Conservation (phyloP, 2,797 vertebrate species). For the Botia almorhae region DNA sequence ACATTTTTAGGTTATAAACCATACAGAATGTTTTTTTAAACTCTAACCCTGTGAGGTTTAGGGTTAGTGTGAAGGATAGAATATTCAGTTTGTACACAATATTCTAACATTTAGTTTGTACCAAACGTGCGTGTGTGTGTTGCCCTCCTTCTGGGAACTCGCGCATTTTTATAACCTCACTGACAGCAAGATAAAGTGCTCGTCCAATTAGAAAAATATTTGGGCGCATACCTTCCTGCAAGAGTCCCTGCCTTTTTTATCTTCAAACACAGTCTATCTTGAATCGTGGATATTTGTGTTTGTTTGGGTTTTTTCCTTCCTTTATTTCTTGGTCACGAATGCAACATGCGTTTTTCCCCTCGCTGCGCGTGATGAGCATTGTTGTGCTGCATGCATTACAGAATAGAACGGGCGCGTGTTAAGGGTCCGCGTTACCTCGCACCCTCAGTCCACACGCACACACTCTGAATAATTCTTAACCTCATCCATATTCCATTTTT, state of each 20-base stretch:
- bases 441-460: background rate
- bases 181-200: conserved; percentile 87
- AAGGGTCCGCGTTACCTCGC: background rate
- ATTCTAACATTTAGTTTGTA: no score
- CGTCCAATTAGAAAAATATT: conserved; percentile 88
- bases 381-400: background rate
- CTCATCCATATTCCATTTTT: conserved; percentile 65
- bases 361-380: background rate
- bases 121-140: no score
- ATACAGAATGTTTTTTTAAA: no score
- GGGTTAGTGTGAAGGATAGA: no score
- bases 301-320: conserved; percentile 63
- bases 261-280: conserved; percentile 74
- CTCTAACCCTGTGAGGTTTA: no score
- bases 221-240: conserved; percentile 78
- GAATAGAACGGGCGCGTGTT: background rate
- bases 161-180: conserved; percentile 79
- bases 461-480: conserved; percentile 70
- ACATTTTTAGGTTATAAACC: no score
- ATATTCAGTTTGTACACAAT: no score
- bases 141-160: conserved; percentile 80
- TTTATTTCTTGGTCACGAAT: conserved; percentile 1
- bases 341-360: conserved; percentile 4
- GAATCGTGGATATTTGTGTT: conserved; percentile 70
- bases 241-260: conserved; percentile 69